A percentile compares a stretch with the other conserved stretches of the same genome.
Evolutionary conservation across 2,888 invertebrate genomes (phyloP).

Genomic region (Papilio elwesi): DNA sequence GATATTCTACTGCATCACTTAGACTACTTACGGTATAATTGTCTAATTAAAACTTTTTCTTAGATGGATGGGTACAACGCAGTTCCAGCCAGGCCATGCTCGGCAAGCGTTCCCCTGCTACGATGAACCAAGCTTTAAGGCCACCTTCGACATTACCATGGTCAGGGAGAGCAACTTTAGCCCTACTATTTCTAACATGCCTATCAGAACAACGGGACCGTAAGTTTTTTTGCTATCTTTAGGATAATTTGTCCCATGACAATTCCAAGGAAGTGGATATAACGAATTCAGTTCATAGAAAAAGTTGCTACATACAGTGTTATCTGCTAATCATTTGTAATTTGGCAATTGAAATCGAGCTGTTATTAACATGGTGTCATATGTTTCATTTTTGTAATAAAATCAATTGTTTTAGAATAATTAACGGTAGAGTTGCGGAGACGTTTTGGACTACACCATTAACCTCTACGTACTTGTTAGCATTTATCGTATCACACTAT

Average conservation of each 20-base stretch:
- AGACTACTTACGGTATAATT: too few relatives aligned
- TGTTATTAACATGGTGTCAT: too few relatives aligned
- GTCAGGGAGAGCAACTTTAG: slow-evolving; percentile 80
- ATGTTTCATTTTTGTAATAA: too few relatives aligned
- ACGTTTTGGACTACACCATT: slow-evolving; percentile 83
- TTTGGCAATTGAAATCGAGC: too few relatives aligned
- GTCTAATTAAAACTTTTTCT: slow-evolving; percentile 36
- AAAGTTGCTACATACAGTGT: too few relatives aligned
- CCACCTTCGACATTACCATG: slow-evolving; percentile 89
- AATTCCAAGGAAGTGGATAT: too few relatives aligned
- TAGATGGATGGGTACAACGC: slow-evolving; percentile 91
- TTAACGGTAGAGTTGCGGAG: slow-evolving; percentile 61
- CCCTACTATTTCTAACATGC: slow-evolving; percentile 87
- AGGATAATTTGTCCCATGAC: background rate
- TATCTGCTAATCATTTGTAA: too few relatives aligned
- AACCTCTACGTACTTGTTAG: slow-evolving; percentile 93
- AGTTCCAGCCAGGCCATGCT: slow-evolving; percentile 91
- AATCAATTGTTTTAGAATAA: slow-evolving; percentile 48
- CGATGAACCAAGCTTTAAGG: slow-evolving; percentile 93
- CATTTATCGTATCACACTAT: slow-evolving; percentile 94
- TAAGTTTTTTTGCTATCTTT: slow-evolving; percentile 51
- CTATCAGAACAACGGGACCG: slow-evolving; percentile 61
- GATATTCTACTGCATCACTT: background rate
- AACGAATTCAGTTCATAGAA: too few relatives aligned
- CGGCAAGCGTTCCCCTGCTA: slow-evolving; percentile 94